phyloP scores from a whole-genome alignment of 2,797 vertebrate genomes.

The Molothrus aeneus region DNA sequence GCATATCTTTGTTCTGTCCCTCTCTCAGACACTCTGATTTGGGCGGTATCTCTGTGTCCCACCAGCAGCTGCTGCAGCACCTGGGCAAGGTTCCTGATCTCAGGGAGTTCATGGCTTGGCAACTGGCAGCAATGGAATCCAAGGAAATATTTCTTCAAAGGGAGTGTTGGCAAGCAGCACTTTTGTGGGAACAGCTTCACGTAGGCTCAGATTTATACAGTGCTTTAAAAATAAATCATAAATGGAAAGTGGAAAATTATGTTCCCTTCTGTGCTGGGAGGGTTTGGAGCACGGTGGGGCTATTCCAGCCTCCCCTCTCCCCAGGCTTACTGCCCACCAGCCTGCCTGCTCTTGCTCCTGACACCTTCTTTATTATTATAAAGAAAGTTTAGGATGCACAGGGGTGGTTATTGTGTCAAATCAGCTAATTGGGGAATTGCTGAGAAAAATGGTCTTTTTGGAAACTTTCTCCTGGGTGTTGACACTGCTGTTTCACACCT shows the following conservation, averaged over 20 bases:
- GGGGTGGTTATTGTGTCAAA: background rate
- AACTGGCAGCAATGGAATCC: background rate
- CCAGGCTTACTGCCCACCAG: background rate
- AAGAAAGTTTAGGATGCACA: background rate
- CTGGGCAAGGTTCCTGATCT: background rate
- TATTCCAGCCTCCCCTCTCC: background rate
- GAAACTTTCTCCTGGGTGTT: background rate
- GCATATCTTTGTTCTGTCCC: background rate
- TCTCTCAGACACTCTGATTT: background rate
- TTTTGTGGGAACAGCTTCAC: background rate
- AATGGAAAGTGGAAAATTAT: background rate
- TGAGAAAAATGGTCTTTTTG: background rate
- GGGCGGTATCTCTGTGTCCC: background rate
- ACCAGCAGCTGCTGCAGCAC: background rate
- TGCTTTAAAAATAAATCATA: background rate
- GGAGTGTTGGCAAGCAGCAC: background rate
- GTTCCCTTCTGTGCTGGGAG: background rate
- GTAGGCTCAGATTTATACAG: accelerated
- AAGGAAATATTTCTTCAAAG: background rate
- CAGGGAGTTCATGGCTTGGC: background rate
- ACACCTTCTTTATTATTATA: background rate
- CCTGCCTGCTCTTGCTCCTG: background rate
- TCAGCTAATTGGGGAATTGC: background rate
- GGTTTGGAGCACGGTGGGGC: accelerated
- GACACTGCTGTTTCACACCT: accelerated